Percentiles rank a stretch among this genome's conserved stretches.
These are phyloP conservation scores for Palloptera scutellata DNA, from an alignment of 2,888 invertebrate species.

Conservation along the genomic window DNA sequence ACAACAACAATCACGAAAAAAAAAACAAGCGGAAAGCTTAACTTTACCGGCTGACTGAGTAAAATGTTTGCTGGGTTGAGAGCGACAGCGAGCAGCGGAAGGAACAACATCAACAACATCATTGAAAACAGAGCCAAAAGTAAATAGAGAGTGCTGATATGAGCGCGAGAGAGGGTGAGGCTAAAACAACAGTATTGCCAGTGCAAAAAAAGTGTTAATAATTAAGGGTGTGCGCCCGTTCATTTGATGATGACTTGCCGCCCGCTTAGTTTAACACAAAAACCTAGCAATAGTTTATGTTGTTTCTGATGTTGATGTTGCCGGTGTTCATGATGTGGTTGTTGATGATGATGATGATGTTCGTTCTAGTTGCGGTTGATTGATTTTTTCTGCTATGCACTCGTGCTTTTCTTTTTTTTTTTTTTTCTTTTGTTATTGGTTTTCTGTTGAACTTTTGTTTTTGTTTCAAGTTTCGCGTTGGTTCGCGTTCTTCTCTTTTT, in stretches of 20 bases:
- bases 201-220: background rate
- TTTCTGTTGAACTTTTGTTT: too few species aligned
- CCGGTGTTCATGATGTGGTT: background rate
- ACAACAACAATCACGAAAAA: background rate
- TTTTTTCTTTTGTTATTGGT: constrained; percentile 1
- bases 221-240: too few species aligned
- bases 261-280: background rate
- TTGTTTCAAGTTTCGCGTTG: background rate
- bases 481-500: background rate
- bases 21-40: background rate
- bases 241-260: background rate
- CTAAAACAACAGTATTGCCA: background rate
- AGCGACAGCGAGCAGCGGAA: background rate
- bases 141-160: constrained; percentile 3
- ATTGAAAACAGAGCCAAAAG: constrained; percentile 10
- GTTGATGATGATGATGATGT: constrained; percentile 13
- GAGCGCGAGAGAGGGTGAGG: constrained; percentile 8
- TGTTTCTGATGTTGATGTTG: constrained; percentile 12
- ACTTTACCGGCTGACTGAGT: background rate
- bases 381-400: constrained; percentile 11
- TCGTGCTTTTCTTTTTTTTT: background rate
- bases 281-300: background rate
- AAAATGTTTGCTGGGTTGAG: constrained; percentile 4
- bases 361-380: constrained; percentile 19
- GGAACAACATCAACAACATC: background rate